Percentiles rank a stretch among this genome's conserved stretches.
Conservation (phyloP, 2,888 invertebrate genomes). For the Portevinia maculata region DNA sequence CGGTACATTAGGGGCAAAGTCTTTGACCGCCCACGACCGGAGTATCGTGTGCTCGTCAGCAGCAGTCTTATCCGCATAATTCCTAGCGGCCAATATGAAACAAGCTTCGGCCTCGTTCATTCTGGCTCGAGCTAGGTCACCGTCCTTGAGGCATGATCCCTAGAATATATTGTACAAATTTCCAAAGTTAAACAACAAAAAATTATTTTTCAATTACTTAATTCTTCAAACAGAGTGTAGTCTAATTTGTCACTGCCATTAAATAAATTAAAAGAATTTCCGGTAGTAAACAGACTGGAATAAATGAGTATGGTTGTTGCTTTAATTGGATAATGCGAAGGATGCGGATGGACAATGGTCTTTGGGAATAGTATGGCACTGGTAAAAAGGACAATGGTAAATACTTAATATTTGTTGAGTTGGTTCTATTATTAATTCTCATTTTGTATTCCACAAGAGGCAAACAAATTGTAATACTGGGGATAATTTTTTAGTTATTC, state of each 20-base stretch:
- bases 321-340: background rate
- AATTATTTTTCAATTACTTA: background rate
- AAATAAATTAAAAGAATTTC: background rate
- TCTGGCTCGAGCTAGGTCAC: constrained; percentile 95
- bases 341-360: background rate
- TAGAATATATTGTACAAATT: constrained; percentile 84
- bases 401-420: background rate
- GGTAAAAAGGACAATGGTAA: background rate
- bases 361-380: background rate
- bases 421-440: no score
- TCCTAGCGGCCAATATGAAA: constrained; percentile 97
- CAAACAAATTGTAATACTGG: no score
- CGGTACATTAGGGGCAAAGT: constrained; percentile 97
- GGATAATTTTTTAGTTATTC: no score
- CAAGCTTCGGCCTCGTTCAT: constrained; percentile 99
- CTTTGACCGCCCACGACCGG: constrained; percentile 99
- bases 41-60: constrained; percentile 92
- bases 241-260: no score
- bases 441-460: no score
- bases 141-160: constrained; percentile 98
- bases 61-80: constrained; percentile 97
- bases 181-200: no score
- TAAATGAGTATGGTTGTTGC: background rate
- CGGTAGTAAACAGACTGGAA: background rate
- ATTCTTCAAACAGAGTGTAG: no score